A percentile compares a stretch with the other conserved stretches of the same genome.
Conservation (phyloP, 2,888 invertebrate genomes). For the Drosophila greeni region DNA sequence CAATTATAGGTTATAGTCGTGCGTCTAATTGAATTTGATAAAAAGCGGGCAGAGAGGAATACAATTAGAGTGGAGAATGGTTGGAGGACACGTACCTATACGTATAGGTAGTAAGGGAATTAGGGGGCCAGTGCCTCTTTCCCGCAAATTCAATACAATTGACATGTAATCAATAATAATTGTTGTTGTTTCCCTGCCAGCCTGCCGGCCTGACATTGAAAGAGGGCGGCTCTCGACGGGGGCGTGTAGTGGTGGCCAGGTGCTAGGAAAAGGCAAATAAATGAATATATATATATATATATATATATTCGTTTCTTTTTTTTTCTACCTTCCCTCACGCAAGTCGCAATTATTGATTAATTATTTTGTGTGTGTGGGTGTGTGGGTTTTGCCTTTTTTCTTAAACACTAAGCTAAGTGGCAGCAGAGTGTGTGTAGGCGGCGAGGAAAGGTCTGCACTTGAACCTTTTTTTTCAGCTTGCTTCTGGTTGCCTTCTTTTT, state of each 20-base stretch:
- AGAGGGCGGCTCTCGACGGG: slow-evolving; percentile 23
- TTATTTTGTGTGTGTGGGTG: slow-evolving; percentile 47
- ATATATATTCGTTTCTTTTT: background rate
- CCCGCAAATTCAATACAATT: slow-evolving; percentile 52
- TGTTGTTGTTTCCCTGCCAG: slow-evolving; percentile 35
- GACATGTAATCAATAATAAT: slow-evolving; percentile 71
- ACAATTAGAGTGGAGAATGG: slow-evolving; percentile 27
- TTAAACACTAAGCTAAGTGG: slow-evolving; percentile 24
- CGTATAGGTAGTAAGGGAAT: slow-evolving; percentile 12
- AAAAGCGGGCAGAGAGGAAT: slow-evolving; percentile 23
- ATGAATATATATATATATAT: slow-evolving; percentile 18
- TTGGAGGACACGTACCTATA: slow-evolving; percentile 1
- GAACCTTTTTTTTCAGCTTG: slow-evolving; percentile 24
- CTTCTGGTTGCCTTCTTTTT: background rate
- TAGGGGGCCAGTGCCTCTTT: slow-evolving; percentile 18
- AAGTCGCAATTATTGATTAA: slow-evolving; percentile 66
- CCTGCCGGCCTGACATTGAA: slow-evolving; percentile 56
- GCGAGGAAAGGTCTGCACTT: slow-evolving; percentile 23
- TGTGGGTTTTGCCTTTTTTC: slow-evolving; percentile 15
- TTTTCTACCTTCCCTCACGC: slow-evolving; percentile 41
- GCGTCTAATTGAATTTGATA: slow-evolving; percentile 66
- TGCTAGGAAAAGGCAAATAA: slow-evolving; percentile 13
- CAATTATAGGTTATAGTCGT: slow-evolving; percentile 53
- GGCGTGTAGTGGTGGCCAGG: slow-evolving; percentile 9
- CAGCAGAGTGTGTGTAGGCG: slow-evolving; percentile 1